A percentile compares a stretch with the other conserved stretches of the same genome.
These are phyloP conservation scores for Acrocera orbiculus DNA, from an alignment of 2,888 invertebrate genomes.

Conservation along the genomic window DNA sequence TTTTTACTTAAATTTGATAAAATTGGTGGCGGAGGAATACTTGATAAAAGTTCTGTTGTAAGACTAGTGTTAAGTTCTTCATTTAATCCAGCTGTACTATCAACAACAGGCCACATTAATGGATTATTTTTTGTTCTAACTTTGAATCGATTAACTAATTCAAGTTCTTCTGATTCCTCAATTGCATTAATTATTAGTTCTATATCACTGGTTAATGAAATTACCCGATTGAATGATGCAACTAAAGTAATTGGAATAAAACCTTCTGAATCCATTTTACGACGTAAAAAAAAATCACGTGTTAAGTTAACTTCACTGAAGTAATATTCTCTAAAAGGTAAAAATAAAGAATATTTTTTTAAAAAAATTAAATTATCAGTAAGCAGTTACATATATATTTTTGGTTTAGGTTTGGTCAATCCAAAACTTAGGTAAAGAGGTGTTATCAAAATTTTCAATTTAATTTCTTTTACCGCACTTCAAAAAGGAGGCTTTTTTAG, in stretches of 20 bases:
- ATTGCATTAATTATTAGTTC: conserved; percentile 71
- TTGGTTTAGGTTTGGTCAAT: no score
- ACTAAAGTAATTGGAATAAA: conserved; percentile 85
- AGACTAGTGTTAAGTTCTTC: conserved; percentile 12
- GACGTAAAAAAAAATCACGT: conserved; percentile 87
- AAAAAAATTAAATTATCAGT: no score
- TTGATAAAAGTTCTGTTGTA: conserved; percentile 42
- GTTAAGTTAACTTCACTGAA: conserved; percentile 92
- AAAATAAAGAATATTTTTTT: conserved; percentile 12
- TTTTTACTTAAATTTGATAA: conserved; percentile 39
- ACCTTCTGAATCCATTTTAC: conserved; percentile 92
- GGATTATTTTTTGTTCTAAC: conserved; percentile 72
- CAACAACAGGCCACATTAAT: conserved; percentile 68
- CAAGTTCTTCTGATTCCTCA: conserved; percentile 67
- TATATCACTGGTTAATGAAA: conserved; percentile 71
- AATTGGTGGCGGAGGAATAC: conserved; percentile 55
- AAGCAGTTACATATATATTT: no score
- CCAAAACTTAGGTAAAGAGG: no score
- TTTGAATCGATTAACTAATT: conserved; percentile 58
- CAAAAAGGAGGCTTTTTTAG: no score
- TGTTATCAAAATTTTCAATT: no score
- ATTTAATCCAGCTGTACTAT: background rate
- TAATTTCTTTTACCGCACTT: no score
- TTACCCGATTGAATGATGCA: conserved; percentile 88
- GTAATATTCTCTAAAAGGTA: conserved; percentile 81